Conservation (phyloP, 2,113 vertebrate species). For the Acrocephalus kingi region DNA sequence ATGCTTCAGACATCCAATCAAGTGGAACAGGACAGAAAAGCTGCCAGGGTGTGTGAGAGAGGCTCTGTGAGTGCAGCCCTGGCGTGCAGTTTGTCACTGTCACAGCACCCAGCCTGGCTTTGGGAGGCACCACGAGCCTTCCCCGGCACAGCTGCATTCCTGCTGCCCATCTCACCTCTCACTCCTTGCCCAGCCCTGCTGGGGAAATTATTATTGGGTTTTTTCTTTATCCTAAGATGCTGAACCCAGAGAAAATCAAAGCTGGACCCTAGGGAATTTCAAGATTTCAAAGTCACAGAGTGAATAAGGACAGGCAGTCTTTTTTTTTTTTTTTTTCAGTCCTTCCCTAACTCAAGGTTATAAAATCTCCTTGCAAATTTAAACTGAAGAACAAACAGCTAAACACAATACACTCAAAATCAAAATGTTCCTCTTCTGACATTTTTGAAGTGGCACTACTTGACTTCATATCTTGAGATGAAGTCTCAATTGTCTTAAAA, state of each 20-base stretch:
- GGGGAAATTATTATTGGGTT: not conserved
- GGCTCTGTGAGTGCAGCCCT: accelerated
- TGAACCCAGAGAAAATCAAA: not conserved
- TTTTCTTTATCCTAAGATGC: not conserved
- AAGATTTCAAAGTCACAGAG: not conserved
- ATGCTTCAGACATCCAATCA: not conserved
- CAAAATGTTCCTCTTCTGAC: not conserved
- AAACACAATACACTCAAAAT: not conserved
- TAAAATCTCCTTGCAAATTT: not conserved
- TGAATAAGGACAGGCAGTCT: not conserved
- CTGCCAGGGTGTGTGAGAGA: not conserved
- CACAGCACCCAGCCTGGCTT: not conserved
- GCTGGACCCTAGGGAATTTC: not conserved
- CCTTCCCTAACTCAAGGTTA: not conserved
- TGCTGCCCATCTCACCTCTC: not conserved
- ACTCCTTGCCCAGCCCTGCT: not conserved
- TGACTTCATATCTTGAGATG: not conserved
- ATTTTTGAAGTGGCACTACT: not conserved
- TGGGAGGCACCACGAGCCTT: not conserved
- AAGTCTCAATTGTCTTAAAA: not conserved
- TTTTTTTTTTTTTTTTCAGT: not conserved
- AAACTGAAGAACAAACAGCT: not conserved
- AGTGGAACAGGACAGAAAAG: not conserved
- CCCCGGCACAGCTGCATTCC: not conserved
- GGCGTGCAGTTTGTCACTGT: not conserved